Base-by-base conservation (phyloP, 2,113 vertebrate species). In the Pipa parva region DNA sequence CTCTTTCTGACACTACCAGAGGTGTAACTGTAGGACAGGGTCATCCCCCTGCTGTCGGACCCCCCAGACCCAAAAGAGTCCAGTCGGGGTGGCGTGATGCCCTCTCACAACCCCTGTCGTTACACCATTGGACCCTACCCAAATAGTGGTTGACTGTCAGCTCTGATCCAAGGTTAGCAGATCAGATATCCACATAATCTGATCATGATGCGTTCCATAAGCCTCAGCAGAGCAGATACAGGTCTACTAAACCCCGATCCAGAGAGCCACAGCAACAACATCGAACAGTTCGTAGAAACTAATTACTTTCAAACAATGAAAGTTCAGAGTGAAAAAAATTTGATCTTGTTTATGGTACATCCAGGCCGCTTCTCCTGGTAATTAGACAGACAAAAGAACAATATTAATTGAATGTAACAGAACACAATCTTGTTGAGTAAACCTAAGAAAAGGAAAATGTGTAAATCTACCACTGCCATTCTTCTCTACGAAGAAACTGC, bases 301-400 rank as follows among this genome's bases (percentile, higher is more conserved):
- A 66, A 66, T 58, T 57, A 66, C 39, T 18, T 13, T 7, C n/a
- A n/a, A 60, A 20, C 59, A n/a, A 52, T 56, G 27, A 9, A 48
- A 29, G 26, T 58, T 57, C 54, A 33, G 63, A 66, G 20, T n/a
- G 52, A 26, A 26, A 31, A 33, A 55, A 31, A 66, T 24, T 46
- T 22, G 12, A 63, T 28, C 29, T 29, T 18, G 28, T 66, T 66
- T 45, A 39, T 15, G 15, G 3, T n/a, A 24, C 7, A 46, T 7
- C 9, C 2, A 33, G 21, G 21, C 37, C 24, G 56, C 49, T 22
- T 39, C 17, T 57, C 33, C 21, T 55, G 52, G 51, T 56, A 56
- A 65, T 65, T 45, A 39, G 26, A 21, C 25, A 66, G 39, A 57
- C 63, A 57, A 66, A 48, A 66, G 54, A 48, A 48, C 13, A 48